Conservation (phyloP, 2,113 vertebrate species). For the Chinchilla lanigera region DNA sequence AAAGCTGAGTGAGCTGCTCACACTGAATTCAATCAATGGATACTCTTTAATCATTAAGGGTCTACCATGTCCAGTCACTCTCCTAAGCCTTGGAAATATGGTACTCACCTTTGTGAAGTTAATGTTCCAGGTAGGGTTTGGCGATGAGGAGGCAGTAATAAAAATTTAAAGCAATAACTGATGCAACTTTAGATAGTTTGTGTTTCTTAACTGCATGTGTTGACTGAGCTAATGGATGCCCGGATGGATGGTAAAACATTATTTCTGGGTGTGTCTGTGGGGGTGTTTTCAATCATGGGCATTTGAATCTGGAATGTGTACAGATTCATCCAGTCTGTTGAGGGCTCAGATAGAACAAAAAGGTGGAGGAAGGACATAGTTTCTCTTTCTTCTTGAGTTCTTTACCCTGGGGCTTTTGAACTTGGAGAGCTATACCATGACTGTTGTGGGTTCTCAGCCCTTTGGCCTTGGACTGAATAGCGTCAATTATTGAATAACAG, state of each 20-base stretch:
- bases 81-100: background rate
- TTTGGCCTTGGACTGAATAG: background rate
- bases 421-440: background rate
- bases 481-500: background rate
- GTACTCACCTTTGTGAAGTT: background rate
- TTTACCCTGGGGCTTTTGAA: background rate
- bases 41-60: background rate
- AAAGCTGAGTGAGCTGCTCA: background rate
- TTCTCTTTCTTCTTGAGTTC: background rate
- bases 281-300: background rate
- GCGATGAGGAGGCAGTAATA: background rate
- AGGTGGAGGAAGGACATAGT: background rate
- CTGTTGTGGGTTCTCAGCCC: background rate
- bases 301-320: background rate
- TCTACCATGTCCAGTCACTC: background rate
- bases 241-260: background rate
- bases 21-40: background rate
- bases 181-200: background rate
- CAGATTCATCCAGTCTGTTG: background rate
- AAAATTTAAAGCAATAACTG: slow-evolving; percentile 9
- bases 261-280: background rate
- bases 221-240: background rate
- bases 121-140: background rate
- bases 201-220: background rate
- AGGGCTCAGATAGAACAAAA: background rate